These are phyloP conservation scores for Cynopterus sphinx DNA, from an alignment of 2,797 vertebrate species.

Conservation along the genomic window DNA sequence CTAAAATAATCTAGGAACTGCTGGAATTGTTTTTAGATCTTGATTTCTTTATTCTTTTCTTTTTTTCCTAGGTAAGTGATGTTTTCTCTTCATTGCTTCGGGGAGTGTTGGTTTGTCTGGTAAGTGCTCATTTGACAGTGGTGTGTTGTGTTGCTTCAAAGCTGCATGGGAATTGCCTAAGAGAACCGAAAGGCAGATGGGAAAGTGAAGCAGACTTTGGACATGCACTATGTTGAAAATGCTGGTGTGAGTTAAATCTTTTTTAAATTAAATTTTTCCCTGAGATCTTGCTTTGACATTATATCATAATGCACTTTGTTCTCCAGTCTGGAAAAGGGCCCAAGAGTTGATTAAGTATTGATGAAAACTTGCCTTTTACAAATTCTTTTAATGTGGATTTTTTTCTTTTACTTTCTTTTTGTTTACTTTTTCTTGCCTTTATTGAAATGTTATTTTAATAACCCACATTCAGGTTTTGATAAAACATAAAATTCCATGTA, in stretches of 20 bases:
- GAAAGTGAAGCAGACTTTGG: not conserved
- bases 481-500: not conserved
- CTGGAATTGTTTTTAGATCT: not conserved
- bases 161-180: slow-evolving; percentile 53
- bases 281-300: slow-evolving; percentile 26
- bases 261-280: not conserved
- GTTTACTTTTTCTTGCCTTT: slow-evolving; percentile 4
- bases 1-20: not conserved
- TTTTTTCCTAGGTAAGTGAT: slow-evolving; percentile 86
- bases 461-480: not conserved
- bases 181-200: not conserved
- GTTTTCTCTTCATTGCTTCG: slow-evolving; percentile 78
- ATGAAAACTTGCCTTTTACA: not conserved
- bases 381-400: slow-evolving; percentile 33
- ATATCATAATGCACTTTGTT: not conserved
- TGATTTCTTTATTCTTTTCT: slow-evolving; percentile 44
- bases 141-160: slow-evolving; percentile 1
- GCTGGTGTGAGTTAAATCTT: not conserved
- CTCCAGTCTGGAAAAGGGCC: slow-evolving; percentile 15
- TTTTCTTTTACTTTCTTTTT: not conserved
- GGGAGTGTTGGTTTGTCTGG: slow-evolving; percentile 78
- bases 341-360: slow-evolving; percentile 16
- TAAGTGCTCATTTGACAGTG: slow-evolving; percentile 81
- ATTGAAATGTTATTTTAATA: not conserved
- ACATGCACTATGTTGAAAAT: not conserved